These are phyloP conservation scores for Blera fallax DNA, from an alignment of 2,888 invertebrate species.

Conservation along the genomic window DNA sequence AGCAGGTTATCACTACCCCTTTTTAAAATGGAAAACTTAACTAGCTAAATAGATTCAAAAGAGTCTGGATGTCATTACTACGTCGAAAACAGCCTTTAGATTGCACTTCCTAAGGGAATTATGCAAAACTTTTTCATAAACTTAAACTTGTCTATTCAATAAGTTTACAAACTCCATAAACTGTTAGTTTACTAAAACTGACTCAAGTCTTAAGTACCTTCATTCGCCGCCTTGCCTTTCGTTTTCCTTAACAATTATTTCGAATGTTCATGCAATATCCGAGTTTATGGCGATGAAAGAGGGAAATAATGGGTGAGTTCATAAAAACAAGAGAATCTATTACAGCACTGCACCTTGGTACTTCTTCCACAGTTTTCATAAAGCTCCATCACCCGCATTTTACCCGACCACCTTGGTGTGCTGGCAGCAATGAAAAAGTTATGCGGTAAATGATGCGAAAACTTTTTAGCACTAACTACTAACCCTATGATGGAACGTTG, in stretches of 20 bases:
- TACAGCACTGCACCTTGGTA: neutral
- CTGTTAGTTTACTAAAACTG: neutral
- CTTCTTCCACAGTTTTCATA: neutral
- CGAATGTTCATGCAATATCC: neutral
- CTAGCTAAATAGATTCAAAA: neutral
- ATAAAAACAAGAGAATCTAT: neutral
- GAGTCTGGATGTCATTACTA: neutral
- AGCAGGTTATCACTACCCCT: no score
- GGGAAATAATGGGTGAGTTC: neutral
- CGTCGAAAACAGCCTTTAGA: neutral
- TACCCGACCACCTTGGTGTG: neutral
- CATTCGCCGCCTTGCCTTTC: no score
- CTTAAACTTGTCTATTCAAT: neutral
- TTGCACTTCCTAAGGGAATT: neutral
- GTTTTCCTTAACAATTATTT: constrained; percentile 5
- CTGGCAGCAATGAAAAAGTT: constrained; percentile 20
- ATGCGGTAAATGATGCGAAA: constrained; percentile 38
- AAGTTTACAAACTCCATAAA: neutral
- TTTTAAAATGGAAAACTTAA: neutral
- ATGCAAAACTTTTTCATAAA: neutral
- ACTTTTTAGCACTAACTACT: constrained; percentile 17
- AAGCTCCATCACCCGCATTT: neutral
- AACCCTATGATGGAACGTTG: constrained; percentile 20
- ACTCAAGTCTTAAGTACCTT: neutral
- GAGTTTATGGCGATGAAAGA: neutral